Evolutionary conservation across 1,140 invertebrate species (phyloP), one percentile per base, ranked within the genome.

Genomic region (Drosophila lacertosa): DNA sequence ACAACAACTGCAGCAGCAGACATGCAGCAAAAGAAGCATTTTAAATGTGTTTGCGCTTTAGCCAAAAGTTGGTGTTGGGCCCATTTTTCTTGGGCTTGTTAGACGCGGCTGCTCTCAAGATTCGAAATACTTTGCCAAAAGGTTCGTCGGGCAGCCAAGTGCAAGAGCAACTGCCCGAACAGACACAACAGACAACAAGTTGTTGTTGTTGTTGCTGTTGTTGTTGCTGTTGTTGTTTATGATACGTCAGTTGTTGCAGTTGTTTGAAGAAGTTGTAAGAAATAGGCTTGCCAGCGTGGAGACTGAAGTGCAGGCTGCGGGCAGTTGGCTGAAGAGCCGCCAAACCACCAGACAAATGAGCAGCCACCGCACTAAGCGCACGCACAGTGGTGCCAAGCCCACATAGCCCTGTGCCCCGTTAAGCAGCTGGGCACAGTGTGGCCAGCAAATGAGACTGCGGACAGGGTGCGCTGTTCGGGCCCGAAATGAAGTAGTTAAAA

Each of bases 81-180:
- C 81, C 86, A 89, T 89, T 89, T 89, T 89, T 89, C 86, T 89
- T 89, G 60, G 75, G 74, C 86, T 89, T 89, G 86, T 89, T 89
- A 89, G 86, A 60, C 45, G 45, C 66, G 71, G 64, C 69, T 74
- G 55, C 60, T 45, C 65, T 37, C 48, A 47, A 62, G 51, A 76
- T 57, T 55, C 74, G 72, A 73, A 83, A 65, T 74, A 86, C 73
- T 86, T 80, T 79, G 74, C 63, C 77, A 86, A 81, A 86, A 79
- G 77, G 78, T 86, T 71, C 68, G 73, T 51, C 55, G 42, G 33
- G 40, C 33, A 66, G 66, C 68, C 72, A 86, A 84, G 75, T 79
- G 71, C 80, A 72, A 83, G 79, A 77, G 75, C 77, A 76, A 50
- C 50, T 24, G 42, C n/a, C 29, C 26, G n/a, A 53, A 33, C 39